Percentiles rank a stretch among this genome's conserved stretches.
Evolutionary conservation across 2,888 invertebrate genomes (phyloP).

Genomic region (Leptothorax acervorum): DNA sequence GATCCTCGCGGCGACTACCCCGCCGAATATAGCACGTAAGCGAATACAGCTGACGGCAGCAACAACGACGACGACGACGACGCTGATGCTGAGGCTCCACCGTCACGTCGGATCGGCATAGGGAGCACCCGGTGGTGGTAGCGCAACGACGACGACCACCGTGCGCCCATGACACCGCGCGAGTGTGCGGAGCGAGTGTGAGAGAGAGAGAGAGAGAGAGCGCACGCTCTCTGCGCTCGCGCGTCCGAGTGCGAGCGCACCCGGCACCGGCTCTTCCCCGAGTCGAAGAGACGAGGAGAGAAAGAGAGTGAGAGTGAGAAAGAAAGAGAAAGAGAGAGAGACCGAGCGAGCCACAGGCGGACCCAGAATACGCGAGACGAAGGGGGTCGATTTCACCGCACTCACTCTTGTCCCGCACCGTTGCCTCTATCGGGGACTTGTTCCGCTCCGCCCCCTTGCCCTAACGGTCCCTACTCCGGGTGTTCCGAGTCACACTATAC

Average conservation of each 20-base stretch:
- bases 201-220: constrained; percentile 77
- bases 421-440: constrained; percentile 63
- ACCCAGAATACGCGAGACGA: constrained; percentile 16
- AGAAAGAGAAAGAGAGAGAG: constrained; percentile 40
- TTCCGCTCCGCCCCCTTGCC: constrained; percentile 67
- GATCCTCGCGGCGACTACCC: constrained; percentile 51
- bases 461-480: constrained; percentile 61
- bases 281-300: constrained; percentile 57
- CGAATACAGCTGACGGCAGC: not conserved
- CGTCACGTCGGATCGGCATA: constrained; percentile 75
- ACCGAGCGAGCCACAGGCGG: constrained; percentile 6
- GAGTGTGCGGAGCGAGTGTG: constrained; percentile 82
- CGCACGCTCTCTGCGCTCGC: constrained; percentile 76
- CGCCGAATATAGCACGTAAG: constrained; percentile 58
- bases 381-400: constrained; percentile 44
- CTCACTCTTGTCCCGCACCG: constrained; percentile 26
- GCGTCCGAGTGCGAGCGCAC: constrained; percentile 73
- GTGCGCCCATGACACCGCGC: constrained; percentile 81
- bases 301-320: constrained; percentile 45
- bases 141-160: constrained; percentile 77
- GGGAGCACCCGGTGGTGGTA: constrained; percentile 73
- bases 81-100: constrained; percentile 44
- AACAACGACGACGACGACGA: constrained; percentile 19
- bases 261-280: constrained; percentile 55
- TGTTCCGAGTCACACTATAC: constrained; percentile 52